These are phyloP conservation scores for Rhingia campestris DNA, from an alignment of 2,888 invertebrate genomes.

Conservation along the genomic window DNA sequence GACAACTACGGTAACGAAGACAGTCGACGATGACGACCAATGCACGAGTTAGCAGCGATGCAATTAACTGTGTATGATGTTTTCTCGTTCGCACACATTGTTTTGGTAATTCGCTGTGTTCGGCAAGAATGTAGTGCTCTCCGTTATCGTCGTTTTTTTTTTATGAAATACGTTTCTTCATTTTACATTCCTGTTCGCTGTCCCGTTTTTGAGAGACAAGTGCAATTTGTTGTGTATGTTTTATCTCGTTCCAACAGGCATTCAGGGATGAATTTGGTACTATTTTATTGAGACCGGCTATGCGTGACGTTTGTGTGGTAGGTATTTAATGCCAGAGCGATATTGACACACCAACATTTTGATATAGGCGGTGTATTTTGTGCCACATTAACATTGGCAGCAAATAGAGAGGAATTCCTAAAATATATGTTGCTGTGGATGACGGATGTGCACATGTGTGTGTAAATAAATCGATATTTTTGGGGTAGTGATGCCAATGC, in stretches of 20 bases:
- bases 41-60: conserved; percentile 47
- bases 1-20: conserved; percentile 61
- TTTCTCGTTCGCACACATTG: conserved; percentile 32
- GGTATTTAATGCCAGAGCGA: background rate
- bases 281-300: conserved; percentile 27
- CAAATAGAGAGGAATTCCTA: no score
- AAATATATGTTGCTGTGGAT: no score
- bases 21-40: conserved; percentile 52
- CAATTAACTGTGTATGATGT: conserved; percentile 2
- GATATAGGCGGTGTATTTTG: no score
- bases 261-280: background rate
- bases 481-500: no score
- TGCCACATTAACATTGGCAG: no score
- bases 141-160: background rate
- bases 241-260: background rate
- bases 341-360: background rate
- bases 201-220: background rate
- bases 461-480: no score
- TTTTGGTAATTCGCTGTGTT: no score
- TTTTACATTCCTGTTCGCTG: background rate
- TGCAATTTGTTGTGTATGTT: conserved; percentile 7
- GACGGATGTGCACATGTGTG: no score
- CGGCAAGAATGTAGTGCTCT: background rate
- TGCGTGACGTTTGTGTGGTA: conserved; percentile 8
- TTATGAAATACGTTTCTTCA: background rate